These are phyloP conservation scores for Pheosia tremula DNA, from an alignment of 2,888 invertebrate genomes.

Conservation along the genomic window DNA sequence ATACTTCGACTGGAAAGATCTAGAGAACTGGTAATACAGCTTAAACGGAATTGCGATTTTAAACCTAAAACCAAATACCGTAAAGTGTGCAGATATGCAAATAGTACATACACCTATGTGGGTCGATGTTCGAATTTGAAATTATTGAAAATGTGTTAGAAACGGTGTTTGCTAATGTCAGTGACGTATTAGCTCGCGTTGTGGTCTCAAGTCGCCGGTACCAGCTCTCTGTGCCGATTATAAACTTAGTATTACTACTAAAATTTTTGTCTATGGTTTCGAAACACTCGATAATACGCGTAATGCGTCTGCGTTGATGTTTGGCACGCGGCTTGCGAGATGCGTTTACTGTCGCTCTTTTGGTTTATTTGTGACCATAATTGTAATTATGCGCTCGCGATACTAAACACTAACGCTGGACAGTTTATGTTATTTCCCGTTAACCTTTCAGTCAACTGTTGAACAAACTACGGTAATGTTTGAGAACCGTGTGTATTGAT, in stretches of 20 bases:
- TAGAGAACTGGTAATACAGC: neutral
- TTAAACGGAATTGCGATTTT: neutral
- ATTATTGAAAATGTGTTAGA: constrained; percentile 29
- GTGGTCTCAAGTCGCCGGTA: constrained; percentile 26
- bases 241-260: neutral
- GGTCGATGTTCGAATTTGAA: constrained; percentile 29
- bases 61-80: constrained; percentile 4
- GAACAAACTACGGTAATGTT: too few species aligned
- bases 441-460: too few species aligned
- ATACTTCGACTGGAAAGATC: constrained; percentile 6
- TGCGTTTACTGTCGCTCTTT: constrained; percentile 48
- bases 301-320: constrained; percentile 31
- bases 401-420: constrained; percentile 11
- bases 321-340: constrained; percentile 47
- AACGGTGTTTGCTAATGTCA: constrained; percentile 33
- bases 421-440: constrained; percentile 3
- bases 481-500: neutral
- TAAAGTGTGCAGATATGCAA: constrained; percentile 12
- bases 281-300: constrained; percentile 35
- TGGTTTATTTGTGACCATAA: neutral
- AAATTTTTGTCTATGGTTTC: constrained; percentile 4
- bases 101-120: constrained; percentile 19
- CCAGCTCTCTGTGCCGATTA: constrained; percentile 25
- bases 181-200: constrained; percentile 15
- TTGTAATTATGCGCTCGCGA: neutral